Conservation (phyloP, 1,140 invertebrate genomes). For the Cecropterus lyciades region DNA sequence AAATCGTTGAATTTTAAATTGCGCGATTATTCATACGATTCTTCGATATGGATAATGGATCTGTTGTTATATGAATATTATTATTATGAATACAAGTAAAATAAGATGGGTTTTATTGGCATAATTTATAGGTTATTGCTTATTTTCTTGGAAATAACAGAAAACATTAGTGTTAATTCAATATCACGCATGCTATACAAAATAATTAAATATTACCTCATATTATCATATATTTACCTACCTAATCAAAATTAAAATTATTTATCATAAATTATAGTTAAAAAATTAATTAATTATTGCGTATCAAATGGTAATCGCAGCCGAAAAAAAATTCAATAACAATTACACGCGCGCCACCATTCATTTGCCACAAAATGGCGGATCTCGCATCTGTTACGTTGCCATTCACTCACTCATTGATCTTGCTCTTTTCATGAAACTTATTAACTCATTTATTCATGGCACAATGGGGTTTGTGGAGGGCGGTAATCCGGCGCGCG, state of each 20-base stretch:
- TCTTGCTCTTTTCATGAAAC: conserved; percentile 36
- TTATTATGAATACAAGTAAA: too few relatives aligned
- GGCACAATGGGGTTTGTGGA: conserved; percentile 31
- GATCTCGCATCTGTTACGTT: conserved; percentile 34
- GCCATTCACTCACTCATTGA: conserved; percentile 34
- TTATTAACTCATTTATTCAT: conserved; percentile 38
- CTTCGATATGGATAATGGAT: too few relatives aligned
- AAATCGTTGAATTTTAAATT: too few relatives aligned
- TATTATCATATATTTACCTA: too few relatives aligned
- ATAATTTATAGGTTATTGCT: too few relatives aligned
- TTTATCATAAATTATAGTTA: not conserved
- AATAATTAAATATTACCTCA: not conserved
- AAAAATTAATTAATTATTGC: not conserved
- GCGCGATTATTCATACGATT: too few relatives aligned
- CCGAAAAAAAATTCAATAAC: conserved; percentile 29
- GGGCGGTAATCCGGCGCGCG: conserved; percentile 27
- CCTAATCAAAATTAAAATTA: not conserved
- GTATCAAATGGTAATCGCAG: not conserved
- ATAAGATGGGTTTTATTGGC: too few relatives aligned
- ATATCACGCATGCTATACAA: too few relatives aligned
- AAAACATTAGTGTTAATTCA: too few relatives aligned
- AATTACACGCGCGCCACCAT: conserved; percentile 29
- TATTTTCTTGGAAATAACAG: too few relatives aligned
- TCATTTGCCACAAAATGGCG: conserved; percentile 34
- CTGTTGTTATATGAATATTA: too few relatives aligned